A percentile compares a stretch with the other conserved stretches of the same genome.
Evolutionary conservation across 2,888 invertebrate genomes (phyloP).

Genomic region (Calliphora vomitoria): DNA sequence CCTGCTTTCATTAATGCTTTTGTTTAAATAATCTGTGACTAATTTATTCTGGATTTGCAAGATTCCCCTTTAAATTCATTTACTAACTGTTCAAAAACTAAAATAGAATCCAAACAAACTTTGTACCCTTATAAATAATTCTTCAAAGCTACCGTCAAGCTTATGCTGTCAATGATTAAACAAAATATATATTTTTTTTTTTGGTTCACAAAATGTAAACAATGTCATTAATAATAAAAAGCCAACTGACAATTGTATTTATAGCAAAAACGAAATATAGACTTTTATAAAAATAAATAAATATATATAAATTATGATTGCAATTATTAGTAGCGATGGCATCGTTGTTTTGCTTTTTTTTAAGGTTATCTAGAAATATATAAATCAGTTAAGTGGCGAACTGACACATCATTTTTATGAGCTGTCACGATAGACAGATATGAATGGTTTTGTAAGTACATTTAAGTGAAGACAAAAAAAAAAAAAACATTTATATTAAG

Average conservation of each 20-base stretch:
- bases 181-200: conserved; percentile 15
- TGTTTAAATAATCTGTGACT: background rate
- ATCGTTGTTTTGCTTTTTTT: conserved; percentile 57
- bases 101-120: background rate
- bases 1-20: no score
- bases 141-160: conserved; percentile 58
- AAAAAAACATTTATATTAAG: conserved; percentile 18
- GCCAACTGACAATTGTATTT: conserved; percentile 61
- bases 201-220: conserved; percentile 54
- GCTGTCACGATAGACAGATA: conserved; percentile 62
- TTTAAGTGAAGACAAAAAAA: conserved; percentile 29
- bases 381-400: conserved; percentile 73
- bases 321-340: conserved; percentile 75
- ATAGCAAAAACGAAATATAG: conserved; percentile 37
- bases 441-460: conserved; percentile 63
- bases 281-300: conserved; percentile 61
- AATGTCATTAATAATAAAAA: conserved; percentile 64
- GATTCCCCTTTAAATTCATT: background rate
- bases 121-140: conserved; percentile 1
- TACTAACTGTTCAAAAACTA: background rate
- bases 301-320: conserved; percentile 77
- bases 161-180: conserved; percentile 51
- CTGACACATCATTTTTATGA: conserved; percentile 73
- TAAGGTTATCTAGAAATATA: conserved; percentile 71
- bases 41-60: background rate